Percentiles rank a stretch among this genome's conserved stretches.
Conservation (phyloP, 2,797 vertebrate genomes). For the Phataginus tricuspis region DNA sequence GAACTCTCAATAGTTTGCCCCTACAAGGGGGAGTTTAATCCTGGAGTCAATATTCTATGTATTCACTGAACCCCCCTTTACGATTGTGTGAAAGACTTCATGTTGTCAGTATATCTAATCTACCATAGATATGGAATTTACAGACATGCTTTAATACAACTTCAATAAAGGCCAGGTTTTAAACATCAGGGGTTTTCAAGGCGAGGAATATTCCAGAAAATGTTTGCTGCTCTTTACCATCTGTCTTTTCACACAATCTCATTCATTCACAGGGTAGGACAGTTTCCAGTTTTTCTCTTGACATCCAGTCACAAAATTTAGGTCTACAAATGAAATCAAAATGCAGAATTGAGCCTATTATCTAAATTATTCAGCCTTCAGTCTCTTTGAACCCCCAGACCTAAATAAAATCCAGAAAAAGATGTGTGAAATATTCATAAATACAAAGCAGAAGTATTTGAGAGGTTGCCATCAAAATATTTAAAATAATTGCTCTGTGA, state of each 20-base stretch:
- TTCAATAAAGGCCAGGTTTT: slow-evolving; percentile 25
- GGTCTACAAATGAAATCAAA: slow-evolving; percentile 49
- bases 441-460: slow-evolving; percentile 15
- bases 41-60: neutral
- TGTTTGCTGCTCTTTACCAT: slow-evolving; percentile 30
- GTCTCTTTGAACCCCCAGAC: neutral
- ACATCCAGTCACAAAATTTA: slow-evolving; percentile 58
- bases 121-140: slow-evolving; percentile 6
- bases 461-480: neutral
- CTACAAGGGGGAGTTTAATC: neutral
- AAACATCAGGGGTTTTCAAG: slow-evolving; percentile 42
- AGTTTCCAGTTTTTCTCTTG: slow-evolving; percentile 24
- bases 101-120: neutral
- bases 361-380: slow-evolving; percentile 15
- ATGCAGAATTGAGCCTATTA: slow-evolving; percentile 22
- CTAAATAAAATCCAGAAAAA: neutral
- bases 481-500: slow-evolving; percentile 1
- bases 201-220: slow-evolving; percentile 39
- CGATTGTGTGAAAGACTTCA: neutral
- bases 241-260: slow-evolving; percentile 42
- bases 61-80: neutral
- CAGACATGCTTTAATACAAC: slow-evolving; percentile 4
- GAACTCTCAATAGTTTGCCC: neutral
- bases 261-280: neutral
- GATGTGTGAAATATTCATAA: neutral